Conservation (phyloP, 2,113 vertebrate species). For the Tachysurus vachellii region DNA sequence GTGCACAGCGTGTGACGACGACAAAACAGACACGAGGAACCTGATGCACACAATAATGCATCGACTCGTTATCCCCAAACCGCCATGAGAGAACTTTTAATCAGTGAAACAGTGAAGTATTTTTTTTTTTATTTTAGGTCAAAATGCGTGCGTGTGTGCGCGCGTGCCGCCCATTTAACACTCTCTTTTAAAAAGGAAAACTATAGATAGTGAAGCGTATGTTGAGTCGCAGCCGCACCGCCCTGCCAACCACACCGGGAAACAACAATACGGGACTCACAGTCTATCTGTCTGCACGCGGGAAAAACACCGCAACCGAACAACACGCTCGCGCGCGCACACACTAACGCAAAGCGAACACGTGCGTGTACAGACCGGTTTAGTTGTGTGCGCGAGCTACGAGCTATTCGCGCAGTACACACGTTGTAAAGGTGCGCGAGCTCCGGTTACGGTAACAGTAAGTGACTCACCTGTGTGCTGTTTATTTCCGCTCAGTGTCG, state of each 20-base stretch:
- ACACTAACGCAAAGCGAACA: not conserved
- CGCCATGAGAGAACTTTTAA: too few relatives aligned
- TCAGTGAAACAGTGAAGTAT: too few relatives aligned
- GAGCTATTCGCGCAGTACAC: not conserved
- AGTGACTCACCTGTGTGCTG: not conserved
- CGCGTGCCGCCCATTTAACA: not conserved
- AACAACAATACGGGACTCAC: not conserved
- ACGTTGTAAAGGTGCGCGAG: not conserved
- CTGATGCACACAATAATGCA: not conserved
- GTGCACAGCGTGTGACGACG: not conserved
- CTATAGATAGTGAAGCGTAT: not conserved
- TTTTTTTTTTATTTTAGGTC: too few relatives aligned
- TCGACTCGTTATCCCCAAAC: not conserved
- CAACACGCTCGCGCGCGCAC: not conserved
- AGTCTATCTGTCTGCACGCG: not conserved
- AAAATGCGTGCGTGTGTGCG: not conserved
- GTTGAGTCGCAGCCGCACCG: not conserved
- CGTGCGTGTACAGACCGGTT: not conserved
- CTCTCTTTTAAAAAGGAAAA: not conserved
- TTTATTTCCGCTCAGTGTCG: not conserved
- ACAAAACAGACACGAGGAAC: not conserved
- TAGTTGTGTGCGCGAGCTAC: not conserved
- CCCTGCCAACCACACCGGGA: not conserved
- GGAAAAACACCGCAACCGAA: not conserved
- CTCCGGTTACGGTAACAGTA: not conserved